Evolutionary conservation across 2,888 invertebrate genomes (phyloP), one percentile per base, ranked within the genome.

Genomic region (Himalopsyche kuldschensis): DNA sequence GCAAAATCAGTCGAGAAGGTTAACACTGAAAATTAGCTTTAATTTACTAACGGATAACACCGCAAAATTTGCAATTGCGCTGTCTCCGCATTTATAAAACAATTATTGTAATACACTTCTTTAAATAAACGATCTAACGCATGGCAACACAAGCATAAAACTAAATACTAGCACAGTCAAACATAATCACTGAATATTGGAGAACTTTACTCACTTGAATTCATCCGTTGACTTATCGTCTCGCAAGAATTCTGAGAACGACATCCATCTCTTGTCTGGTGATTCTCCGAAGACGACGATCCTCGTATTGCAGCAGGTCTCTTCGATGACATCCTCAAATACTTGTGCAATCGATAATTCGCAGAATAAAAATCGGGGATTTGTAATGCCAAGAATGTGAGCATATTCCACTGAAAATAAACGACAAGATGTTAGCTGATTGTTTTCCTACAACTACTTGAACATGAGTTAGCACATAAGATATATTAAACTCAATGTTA

Each of bases 211-310:
- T 41, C 3, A 41, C 41, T 41, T 41, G 15, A 41, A 41, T 1
- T 15, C 41, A 11, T 41, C 41, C 41, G 3, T 41, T 15, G 41
- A 5, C 11, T 30, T 75, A 31, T 75, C 31, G 1, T 75, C 75
- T 31, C 11, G 6, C 17, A 75, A 30, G 17, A 31, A 75, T 24
- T 75, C 75, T 8, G 75, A 75, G 75, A 75, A 75, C n/a, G 75
- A 75, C 8, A 17, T 75, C 75, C 75, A 83, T 11, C 41, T 47
- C 6, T 75, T 47, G 32, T 87, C 82, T n/a, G 80, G 48, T 3
- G 87, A 86, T 47, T 87, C 80, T 0, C 87, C 89, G 85, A 88
- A 88, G 75, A 89, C 86, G 0, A 89, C 88, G 30, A 89, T 84
- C 85, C 88, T 87, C 24, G 87, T 76, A 10, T 88, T 79, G 15